phyloP scores from a whole-genome alignment of 1,140 invertebrate species.

The Plodia interpunctella region DNA sequence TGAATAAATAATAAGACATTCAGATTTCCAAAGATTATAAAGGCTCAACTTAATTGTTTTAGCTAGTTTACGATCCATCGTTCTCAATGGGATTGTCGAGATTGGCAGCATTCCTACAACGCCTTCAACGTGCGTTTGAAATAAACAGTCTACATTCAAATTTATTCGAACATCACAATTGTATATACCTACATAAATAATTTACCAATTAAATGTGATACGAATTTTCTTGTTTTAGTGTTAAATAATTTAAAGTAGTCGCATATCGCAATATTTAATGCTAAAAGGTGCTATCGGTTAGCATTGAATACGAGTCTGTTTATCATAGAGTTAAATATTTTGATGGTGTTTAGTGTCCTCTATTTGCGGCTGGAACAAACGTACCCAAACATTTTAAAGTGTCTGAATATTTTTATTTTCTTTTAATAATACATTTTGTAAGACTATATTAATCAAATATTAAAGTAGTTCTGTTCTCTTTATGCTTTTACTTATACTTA shows the following conservation, averaged over 20 bases:
- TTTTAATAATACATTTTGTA: not conserved
- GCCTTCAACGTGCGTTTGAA: not conserved
- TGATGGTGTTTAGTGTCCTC: constrained; percentile 3
- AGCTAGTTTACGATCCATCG: constrained; percentile 52
- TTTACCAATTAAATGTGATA: constrained; percentile 63
- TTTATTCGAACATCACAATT: constrained; percentile 34
- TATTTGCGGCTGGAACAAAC: constrained; percentile 2
- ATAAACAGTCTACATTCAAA: not conserved
- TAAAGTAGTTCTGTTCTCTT: constrained; percentile 2
- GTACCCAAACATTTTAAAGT: constrained; percentile 1
- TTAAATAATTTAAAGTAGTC: constrained; percentile 39
- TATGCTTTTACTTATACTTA: constrained; percentile 8
- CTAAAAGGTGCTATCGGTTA: constrained; percentile 48
- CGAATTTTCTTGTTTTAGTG: constrained; percentile 52
- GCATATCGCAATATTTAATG: constrained; percentile 31
- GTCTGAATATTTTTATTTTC: not conserved
- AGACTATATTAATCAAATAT: constrained; percentile 6
- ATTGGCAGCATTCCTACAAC: not conserved
- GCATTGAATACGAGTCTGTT: constrained; percentile 24
- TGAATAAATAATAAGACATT: constrained; percentile 52
- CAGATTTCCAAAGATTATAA: constrained; percentile 73
- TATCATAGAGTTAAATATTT: not conserved
- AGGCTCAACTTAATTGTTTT: constrained; percentile 70
- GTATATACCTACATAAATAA: constrained; percentile 53
- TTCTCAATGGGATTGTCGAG: constrained; percentile 24